Base-by-base conservation (phyloP, 2,113 vertebrate genomes). In the Leucoraja erinaceus region DNA sequence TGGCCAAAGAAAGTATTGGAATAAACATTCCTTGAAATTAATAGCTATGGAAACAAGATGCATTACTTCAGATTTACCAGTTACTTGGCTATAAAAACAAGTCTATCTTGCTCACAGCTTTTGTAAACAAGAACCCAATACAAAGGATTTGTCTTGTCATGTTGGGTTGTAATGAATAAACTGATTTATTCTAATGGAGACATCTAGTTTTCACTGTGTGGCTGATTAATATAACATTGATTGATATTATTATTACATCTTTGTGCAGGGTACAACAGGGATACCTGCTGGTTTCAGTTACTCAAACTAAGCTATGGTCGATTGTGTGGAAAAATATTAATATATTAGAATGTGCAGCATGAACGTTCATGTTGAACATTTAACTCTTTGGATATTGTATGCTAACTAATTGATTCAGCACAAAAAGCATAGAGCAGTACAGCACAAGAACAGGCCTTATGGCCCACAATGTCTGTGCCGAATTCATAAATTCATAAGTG, bases 151-250 rank as follows among this genome's bases (percentile, higher is more conserved):
- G 22, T 72, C 18, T 38, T 91, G 88, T 72, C 88, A 91, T 33
- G 54, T 4, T 90, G 86, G 31, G 63, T 90, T 38, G 86, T 90
- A 90, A 90, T 91, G 33, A 91, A 72, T 33, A 25, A 47, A 25
- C 31, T 72, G 68, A 91, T 91, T 91, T 20, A 38, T 90, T 91
- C 33, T 72, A 72, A 25, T 10, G 47, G 88, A 72, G 10, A 14
- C 66, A 72, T 91, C 63, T 72, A 20, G 66, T 72, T 91, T 91
- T 38, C 66, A 68, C 66, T 22, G 12, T 47, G 33, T 54, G 38
- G 47, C 66, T 72, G 88, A 72, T 54, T 91, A 91, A 91, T 72
- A 47, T 33, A 91, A 54, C 66, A 72, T 72, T 91, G 88, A 91
- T 72, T 91, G 66, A 72, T 72, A 20, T 6, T 16, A 20, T 72